phyloP scores from a whole-genome alignment of 2,113 vertebrate species.

The Xiphophorus couchianus region DNA sequence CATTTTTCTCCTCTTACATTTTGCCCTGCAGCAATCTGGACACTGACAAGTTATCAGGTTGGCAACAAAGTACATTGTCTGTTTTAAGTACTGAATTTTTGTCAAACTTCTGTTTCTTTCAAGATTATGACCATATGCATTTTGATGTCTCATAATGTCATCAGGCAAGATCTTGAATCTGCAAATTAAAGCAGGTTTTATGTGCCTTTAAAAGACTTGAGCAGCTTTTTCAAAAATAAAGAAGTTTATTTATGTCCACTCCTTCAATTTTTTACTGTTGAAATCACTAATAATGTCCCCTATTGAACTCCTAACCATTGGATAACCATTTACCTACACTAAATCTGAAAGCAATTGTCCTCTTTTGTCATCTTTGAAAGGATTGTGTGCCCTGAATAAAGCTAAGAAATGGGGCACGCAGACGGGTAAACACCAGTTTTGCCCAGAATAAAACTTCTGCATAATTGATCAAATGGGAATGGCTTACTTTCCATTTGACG shows the following conservation, averaged over 20 bases:
- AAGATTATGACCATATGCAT: not conserved
- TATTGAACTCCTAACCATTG: not conserved
- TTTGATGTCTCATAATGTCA: not conserved
- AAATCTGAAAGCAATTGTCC: conserved; percentile 20
- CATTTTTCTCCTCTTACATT: conserved; percentile 43
- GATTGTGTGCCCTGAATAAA: conserved; percentile 56
- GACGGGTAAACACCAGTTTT: conserved; percentile 55
- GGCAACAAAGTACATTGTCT: conserved; percentile 64
- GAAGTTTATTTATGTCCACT: too few species aligned
- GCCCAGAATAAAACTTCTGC: conserved; percentile 65
- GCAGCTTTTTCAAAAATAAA: not conserved
- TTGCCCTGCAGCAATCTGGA: conserved; percentile 88
- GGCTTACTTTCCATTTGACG: conserved; percentile 46
- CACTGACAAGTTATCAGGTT: conserved; percentile 93
- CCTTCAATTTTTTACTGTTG: not conserved
- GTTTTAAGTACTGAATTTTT: conserved; percentile 17
- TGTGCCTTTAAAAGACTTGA: not conserved
- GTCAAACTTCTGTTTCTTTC: not conserved
- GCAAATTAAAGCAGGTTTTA: not conserved
- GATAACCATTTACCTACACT: not conserved
- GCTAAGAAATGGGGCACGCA: conserved; percentile 54
- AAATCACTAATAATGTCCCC: not conserved
- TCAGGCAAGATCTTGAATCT: not conserved
- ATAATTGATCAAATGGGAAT: conserved; percentile 69
- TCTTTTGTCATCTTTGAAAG: conserved; percentile 25